Evolutionary conservation across 2,797 vertebrate species (phyloP).

Genomic region (Anniella stebbinsi): DNA sequence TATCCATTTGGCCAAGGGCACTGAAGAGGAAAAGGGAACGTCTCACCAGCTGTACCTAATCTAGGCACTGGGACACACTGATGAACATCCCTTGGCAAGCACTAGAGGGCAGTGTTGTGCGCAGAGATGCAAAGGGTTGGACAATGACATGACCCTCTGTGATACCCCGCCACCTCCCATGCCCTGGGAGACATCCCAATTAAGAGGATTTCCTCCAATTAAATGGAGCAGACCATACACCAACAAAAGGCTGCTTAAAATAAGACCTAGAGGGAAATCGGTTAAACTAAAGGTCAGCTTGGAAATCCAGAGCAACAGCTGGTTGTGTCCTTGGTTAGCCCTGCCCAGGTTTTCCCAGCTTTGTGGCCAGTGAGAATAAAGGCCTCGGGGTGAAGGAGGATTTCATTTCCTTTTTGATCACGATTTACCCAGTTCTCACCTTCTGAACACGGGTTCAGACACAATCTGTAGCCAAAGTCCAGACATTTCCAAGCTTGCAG

Average conservation of each 20-base stretch:
- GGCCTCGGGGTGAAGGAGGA: neutral
- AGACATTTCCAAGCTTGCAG: too few species aligned
- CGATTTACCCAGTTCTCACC: too few species aligned
- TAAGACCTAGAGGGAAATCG: neutral
- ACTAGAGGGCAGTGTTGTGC: neutral
- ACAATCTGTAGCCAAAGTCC: too few species aligned
- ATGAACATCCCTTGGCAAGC: neutral
- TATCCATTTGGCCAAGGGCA: neutral
- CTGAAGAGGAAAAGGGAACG: neutral
- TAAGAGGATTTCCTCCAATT: constrained; percentile 19
- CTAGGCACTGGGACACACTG: neutral
- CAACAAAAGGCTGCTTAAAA: neutral
- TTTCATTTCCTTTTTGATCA: too few species aligned
- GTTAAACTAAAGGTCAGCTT: neutral
- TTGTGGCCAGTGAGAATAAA: neutral
- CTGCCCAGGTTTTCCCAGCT: neutral
- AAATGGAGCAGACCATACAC: neutral
- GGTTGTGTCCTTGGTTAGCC: neutral
- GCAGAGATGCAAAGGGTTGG: neutral
- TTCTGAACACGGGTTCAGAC: too few species aligned
- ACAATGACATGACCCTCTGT: neutral
- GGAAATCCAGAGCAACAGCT: neutral
- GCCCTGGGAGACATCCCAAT: neutral
- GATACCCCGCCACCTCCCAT: neutral
- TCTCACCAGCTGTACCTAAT: neutral